These are phyloP conservation scores for Todus mexicanus DNA, from an alignment of 2,797 vertebrate species.

Conservation along the genomic window DNA sequence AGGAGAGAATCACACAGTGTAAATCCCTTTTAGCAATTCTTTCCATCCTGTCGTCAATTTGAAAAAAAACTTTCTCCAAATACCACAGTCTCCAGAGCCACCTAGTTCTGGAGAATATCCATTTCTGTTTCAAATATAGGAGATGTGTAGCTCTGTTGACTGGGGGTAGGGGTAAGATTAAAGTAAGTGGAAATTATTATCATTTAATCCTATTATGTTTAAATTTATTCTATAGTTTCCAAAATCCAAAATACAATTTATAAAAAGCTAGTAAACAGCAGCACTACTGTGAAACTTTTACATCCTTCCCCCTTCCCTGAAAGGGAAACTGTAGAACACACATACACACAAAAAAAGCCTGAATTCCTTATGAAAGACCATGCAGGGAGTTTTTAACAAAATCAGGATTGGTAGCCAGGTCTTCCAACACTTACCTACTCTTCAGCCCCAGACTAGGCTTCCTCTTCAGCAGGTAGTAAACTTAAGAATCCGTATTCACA, in stretches of 20 bases:
- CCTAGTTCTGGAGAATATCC: neutral
- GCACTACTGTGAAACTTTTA: neutral
- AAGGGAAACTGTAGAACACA: neutral
- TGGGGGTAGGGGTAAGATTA: neutral
- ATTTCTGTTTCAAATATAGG: neutral
- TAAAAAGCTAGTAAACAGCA: neutral
- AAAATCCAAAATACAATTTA: neutral
- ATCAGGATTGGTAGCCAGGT: neutral
- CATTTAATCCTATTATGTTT: neutral
- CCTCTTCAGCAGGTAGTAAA: neutral
- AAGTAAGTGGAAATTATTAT: neutral
- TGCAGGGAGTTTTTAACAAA: neutral
- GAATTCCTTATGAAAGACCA: neutral
- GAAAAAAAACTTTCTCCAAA: neutral
- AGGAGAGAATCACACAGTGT: neutral
- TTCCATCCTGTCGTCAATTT: neutral
- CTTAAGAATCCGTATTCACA: neutral
- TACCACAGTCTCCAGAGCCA: neutral
- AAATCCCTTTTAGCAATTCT: neutral
- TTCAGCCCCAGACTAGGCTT: neutral
- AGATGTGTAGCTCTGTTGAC: neutral
- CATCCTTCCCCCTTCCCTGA: neutral
- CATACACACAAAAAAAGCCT: neutral
- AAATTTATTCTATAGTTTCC: neutral
- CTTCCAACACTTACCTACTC: neutral